phyloP scores from a whole-genome alignment of 2,797 vertebrate species.

The Pangasius djambal region DNA sequence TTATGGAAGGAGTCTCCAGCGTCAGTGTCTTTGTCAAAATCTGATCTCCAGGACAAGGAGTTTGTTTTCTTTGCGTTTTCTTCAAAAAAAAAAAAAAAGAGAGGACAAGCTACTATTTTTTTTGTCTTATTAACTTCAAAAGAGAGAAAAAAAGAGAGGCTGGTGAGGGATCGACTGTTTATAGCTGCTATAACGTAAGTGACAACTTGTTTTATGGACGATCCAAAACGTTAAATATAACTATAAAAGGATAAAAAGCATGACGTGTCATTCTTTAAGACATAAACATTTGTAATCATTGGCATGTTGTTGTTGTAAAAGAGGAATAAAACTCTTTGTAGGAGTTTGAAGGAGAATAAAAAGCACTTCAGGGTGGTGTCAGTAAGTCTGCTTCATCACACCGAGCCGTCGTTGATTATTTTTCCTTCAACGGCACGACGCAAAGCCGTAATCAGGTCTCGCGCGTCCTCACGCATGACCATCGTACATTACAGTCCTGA shows the following conservation, averaged over 20 bases:
- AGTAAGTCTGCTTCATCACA: background rate
- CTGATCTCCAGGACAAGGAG: too few species aligned
- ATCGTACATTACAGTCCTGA: constrained; percentile 53
- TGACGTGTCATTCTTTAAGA: background rate
- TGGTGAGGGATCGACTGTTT: too few species aligned
- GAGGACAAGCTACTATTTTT: too few species aligned
- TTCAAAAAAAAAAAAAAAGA: too few species aligned
- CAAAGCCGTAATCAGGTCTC: background rate
- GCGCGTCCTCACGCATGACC: background rate
- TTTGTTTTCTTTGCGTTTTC: too few species aligned
- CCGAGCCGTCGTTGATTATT: background rate
- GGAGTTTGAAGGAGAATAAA: too few species aligned
- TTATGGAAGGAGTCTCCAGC: background rate
- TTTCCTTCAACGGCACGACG: background rate
- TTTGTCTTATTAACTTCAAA: too few species aligned
- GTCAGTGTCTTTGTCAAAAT: too few species aligned
- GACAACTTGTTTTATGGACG: too few species aligned
- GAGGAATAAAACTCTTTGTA: background rate
- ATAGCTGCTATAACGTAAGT: too few species aligned
- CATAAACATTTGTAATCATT: background rate
- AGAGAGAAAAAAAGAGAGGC: too few species aligned
- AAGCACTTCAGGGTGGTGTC: background rate
- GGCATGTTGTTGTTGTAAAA: background rate
- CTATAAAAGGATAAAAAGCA: background rate
- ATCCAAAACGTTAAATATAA: background rate